phyloP scores from a whole-genome alignment of 2,113 vertebrate genomes.

The Aphyosemion australe region DNA sequence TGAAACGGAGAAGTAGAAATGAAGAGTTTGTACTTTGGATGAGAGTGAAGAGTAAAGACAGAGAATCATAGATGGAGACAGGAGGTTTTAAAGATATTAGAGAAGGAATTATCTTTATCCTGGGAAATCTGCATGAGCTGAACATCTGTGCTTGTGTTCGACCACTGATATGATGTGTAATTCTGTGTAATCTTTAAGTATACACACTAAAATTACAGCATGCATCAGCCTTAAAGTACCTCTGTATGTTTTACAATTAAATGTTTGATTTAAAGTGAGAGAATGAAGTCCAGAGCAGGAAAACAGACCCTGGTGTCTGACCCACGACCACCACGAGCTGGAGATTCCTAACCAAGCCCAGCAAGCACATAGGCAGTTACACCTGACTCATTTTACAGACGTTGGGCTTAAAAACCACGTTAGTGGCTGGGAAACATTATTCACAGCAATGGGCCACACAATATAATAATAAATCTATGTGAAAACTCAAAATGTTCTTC shows the following conservation, averaged over 20 bases:
- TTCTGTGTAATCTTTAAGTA: not conserved
- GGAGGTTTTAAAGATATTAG: constrained; percentile 21
- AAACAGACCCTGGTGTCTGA: too few species aligned
- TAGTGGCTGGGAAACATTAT: too few species aligned
- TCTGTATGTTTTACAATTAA: not conserved
- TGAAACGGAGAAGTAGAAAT: constrained; percentile 8
- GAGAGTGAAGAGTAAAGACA: constrained; percentile 10
- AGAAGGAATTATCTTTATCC: constrained; percentile 25
- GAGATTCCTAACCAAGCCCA: too few species aligned
- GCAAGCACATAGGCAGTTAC: too few species aligned
- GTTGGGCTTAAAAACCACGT: too few species aligned
- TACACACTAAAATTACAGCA: not conserved
- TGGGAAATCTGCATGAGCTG: constrained; percentile 10
- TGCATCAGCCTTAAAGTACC: not conserved
- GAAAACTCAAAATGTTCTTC: too few species aligned
- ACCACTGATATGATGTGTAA: constrained; percentile 6
- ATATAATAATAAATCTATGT: too few species aligned
- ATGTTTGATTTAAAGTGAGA: not conserved
- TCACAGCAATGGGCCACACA: too few species aligned
- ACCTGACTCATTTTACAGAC: too few species aligned
- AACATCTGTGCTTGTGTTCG: not conserved
- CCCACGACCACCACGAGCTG: too few species aligned
- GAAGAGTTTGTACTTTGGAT: constrained; percentile 4
- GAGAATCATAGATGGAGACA: constrained; percentile 12
- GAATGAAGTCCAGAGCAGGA: too few species aligned